Conservation (phyloP, 2,797 vertebrate species). For the Enteromius fasciolatus region DNA sequence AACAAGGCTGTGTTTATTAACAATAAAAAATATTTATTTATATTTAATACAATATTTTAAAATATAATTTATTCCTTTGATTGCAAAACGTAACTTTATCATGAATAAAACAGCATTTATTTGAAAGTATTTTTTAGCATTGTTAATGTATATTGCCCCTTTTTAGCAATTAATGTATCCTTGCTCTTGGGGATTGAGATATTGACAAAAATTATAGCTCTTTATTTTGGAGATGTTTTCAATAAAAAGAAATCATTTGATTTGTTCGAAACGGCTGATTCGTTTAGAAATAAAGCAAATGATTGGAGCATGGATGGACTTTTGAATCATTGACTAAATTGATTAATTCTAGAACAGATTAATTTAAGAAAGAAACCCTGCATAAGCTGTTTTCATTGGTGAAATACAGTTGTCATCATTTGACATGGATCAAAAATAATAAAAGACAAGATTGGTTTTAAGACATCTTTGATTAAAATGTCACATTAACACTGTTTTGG, state of each 20-base stretch:
- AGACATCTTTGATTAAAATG: neutral
- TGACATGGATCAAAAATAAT: no score
- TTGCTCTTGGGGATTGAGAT: neutral
- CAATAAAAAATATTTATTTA: slow-evolving; percentile 6
- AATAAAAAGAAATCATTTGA: neutral
- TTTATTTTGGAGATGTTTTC: neutral
- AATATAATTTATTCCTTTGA: neutral
- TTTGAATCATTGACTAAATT: neutral
- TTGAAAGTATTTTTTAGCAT: neutral
- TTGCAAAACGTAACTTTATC: neutral
- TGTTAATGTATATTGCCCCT: neutral
- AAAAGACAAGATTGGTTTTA: no score
- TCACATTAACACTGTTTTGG: neutral
- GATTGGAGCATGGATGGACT: neutral
- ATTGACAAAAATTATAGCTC: neutral
- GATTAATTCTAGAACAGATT: neutral
- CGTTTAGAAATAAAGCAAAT: neutral
- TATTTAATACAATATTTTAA: neutral
- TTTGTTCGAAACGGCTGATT: neutral
- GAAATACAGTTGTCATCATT: no score
- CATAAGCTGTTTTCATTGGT: no score
- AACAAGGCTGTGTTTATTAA: neutral
- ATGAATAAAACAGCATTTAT: neutral
- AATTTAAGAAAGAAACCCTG: neutral
- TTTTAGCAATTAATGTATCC: neutral